Percentiles rank a stretch among this genome's conserved stretches.
Evolutionary conservation across 2,888 invertebrate species (phyloP).

Genomic region (Hydrotaea cyrtoneurina): DNA sequence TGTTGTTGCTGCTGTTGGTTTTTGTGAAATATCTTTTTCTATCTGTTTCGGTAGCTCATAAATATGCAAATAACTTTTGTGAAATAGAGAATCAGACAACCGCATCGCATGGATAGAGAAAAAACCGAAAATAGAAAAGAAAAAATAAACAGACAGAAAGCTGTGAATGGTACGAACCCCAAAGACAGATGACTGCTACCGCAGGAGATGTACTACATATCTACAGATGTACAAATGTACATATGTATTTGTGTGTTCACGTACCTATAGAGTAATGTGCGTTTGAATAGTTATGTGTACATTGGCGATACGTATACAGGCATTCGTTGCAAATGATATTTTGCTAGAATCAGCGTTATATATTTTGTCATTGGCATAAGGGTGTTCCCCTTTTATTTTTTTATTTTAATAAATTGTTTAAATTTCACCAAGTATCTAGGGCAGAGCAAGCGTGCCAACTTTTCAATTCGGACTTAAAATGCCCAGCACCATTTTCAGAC

Average conservation of each 20-base stretch:
- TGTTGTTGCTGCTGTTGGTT: neutral
- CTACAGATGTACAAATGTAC: neutral
- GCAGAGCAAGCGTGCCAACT: too few relatives aligned
- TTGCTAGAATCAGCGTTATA: constrained; percentile 8
- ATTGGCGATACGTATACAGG: too few relatives aligned
- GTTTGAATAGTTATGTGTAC: neutral
- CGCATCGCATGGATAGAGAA: constrained; percentile 23
- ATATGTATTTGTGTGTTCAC: neutral
- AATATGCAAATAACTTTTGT: constrained; percentile 31
- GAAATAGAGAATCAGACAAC: constrained; percentile 34
- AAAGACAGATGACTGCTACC: constrained; percentile 17
- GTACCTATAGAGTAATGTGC: neutral
- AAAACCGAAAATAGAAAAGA: constrained; percentile 15
- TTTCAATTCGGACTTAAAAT: too few relatives aligned
- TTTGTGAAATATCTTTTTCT: neutral
- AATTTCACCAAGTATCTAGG: too few relatives aligned
- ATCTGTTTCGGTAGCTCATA: neutral
- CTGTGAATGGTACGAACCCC: neutral
- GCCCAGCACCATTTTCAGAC: too few relatives aligned
- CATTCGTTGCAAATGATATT: neutral
- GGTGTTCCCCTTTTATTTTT: too few relatives aligned
- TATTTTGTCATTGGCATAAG: too few relatives aligned
- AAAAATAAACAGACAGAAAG: constrained; percentile 24
- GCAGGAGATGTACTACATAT: neutral
- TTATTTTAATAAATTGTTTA: too few relatives aligned